Evolutionary conservation across 2,888 invertebrate genomes (phyloP).

Genomic region (Pseudococcus viburni): DNA sequence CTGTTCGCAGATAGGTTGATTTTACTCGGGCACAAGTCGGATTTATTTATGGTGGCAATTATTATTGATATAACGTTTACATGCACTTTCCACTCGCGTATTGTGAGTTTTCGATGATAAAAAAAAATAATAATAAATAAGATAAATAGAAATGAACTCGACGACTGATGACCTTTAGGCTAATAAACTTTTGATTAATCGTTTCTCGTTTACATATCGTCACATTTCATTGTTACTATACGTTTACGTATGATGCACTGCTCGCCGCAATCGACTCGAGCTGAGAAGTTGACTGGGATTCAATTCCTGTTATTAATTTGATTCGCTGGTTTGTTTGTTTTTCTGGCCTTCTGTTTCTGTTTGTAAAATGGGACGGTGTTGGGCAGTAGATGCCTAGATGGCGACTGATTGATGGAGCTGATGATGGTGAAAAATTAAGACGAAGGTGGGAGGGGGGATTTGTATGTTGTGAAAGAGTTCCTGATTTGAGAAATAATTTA

Average conservation of each 20-base stretch:
- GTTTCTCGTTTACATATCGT: conserved; percentile 46
- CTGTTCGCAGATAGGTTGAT: background rate
- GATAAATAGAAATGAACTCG: conserved; percentile 46
- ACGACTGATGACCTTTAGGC: conserved; percentile 54
- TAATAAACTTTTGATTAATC: conserved; percentile 55
- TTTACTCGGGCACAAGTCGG: conserved; percentile 35
- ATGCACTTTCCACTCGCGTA: conserved; percentile 47
- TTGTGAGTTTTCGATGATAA: conserved; percentile 32
- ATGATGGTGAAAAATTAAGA: background rate
- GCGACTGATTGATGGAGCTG: background rate
- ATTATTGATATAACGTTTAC: conserved; percentile 47
- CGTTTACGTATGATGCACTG: background rate
- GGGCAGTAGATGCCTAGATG: background rate
- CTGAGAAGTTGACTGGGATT: conserved; percentile 1
- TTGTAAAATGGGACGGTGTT: background rate
- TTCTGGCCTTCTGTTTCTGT: background rate
- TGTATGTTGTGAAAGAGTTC: too few relatives aligned
- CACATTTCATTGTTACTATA: background rate
- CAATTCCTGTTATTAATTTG: conserved; percentile 29
- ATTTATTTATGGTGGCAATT: conserved; percentile 52
- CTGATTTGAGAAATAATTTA: too few relatives aligned
- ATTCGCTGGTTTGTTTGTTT: conserved; percentile 11
- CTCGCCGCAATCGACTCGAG: background rate
- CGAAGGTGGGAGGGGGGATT: too few relatives aligned
- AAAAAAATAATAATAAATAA: conserved; percentile 37